Base-by-base conservation (phyloP, 2,797 vertebrate genomes). In the Ctenochaetus hawaiiensis region DNA sequence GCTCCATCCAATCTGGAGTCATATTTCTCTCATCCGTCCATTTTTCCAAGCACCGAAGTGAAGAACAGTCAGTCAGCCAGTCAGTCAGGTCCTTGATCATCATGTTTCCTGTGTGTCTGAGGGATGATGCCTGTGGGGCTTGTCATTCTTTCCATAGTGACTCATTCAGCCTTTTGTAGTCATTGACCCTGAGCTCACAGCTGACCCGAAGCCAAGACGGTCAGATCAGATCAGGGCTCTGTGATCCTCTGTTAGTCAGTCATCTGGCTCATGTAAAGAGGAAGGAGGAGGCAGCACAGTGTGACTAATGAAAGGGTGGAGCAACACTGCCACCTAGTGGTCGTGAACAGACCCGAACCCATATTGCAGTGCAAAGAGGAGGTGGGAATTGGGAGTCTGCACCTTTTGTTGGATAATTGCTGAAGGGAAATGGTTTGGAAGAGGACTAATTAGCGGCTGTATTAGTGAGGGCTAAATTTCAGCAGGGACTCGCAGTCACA, bases 241-340 rank as follows among this genome's bases (percentile, higher is more conserved):
- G 20, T 70, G 71, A 75, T 78, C 44, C 30, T 66, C 48, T 77
- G 68, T 75, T 65, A 66, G 45, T 77, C 69, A 72, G 60, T 48
- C 68, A 44, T 68, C 43, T 43, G 20, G 22, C 43, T 51, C 44
- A 56, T 14, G 47, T 13, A 13, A 18, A 62, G 45, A 49, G 48
- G 34, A 41, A 37, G 20, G 14, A 53, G 47, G 51, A 10, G 22
- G 12, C 8, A 63, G 43, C 0, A 0, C 2, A 4, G 43, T 2
- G 14, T 39, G 0, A 34, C 39, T 41, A 64, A 22, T 76, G 85
- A 77, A 54, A 45, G 47, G 61, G 20, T 77, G 85, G 81, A 57
- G 14, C 88, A 76, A 85, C 87, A 82, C 87, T 93, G 79, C 85
- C 94, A 93, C 74, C 94, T 93, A 87, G 86, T 91, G 94, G 85